Base-by-base conservation (phyloP, 2,113 vertebrate species). In the Mormyrus iriodes region DNA sequence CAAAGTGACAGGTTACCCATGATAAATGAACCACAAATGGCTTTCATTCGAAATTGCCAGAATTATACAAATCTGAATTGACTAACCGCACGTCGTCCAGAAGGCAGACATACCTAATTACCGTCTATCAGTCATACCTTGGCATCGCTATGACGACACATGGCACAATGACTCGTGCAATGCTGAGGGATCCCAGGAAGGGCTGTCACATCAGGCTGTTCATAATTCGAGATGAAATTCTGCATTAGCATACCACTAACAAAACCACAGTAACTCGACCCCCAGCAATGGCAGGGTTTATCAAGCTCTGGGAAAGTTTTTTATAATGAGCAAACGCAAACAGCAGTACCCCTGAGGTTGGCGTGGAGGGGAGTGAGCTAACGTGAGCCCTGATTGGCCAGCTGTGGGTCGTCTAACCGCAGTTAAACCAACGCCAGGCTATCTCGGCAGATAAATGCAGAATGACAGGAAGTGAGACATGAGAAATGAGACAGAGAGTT, bases 11-110 rank as follows among this genome's bases (percentile, higher is more conserved):
- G n/a, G n/a, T n/a, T n/a, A n/a, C n/a, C n/a, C n/a, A n/a, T n/a
- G n/a, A n/a, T n/a, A n/a, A n/a, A n/a, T n/a, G n/a, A n/a, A n/a
- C n/a, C n/a, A n/a, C n/a, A n/a, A n/a, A n/a, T 58, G 79, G 49
- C 76, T 83, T 21, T 44, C 39, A n/a, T 84, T 53, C 79, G 58
- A 84, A 83, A 55, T 3, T 7, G 1, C 3, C 46, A 51, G 73
- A 15, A 27, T 89, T 55, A 83, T n/a, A 89, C 49, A 89, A 84
- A 89, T 89, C 51, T 31, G 44, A 89, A 83, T 55, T 84, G 49
- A 82, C 88, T 48, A 89, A 55, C 35, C n/a, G 49, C 76, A n/a
- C n/a, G n/a, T n/a, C 55, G 31, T 83, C 88, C 76, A 83, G 53
- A 89, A 84, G 24, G 51, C 24, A 44, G 44, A 89, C 48, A 89